Evolutionary conservation across 2,888 invertebrate genomes (phyloP).

Genomic region (Julus scanicus): DNA sequence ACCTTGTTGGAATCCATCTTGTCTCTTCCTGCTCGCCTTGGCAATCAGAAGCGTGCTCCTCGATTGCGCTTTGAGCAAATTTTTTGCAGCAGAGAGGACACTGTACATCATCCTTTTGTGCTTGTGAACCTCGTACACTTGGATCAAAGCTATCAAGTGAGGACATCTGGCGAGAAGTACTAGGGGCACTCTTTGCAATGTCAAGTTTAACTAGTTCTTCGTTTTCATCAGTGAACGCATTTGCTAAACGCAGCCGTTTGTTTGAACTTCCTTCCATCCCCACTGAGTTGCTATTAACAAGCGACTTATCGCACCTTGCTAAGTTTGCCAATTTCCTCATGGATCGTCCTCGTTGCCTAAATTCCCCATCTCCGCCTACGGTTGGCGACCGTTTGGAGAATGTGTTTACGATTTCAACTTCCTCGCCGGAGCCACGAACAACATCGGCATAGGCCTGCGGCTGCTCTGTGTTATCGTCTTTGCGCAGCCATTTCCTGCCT

Average conservation of each 20-base stretch:
- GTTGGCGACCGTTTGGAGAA: neutral
- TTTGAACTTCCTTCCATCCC: neutral
- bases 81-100: conserved; percentile 48
- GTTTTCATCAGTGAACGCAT: neutral
- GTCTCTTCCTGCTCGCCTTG: conserved; percentile 6
- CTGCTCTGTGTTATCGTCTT: neutral
- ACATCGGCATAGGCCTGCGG: neutral
- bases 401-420: neutral
- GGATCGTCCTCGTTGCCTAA: neutral
- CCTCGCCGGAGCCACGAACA: neutral
- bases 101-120: neutral
- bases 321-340: neutral
- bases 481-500: neutral
- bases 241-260: neutral
- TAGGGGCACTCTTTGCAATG: neutral
- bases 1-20: neutral
- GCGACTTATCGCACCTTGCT: neutral
- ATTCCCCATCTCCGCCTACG: neutral
- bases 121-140: neutral
- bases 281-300: neutral
- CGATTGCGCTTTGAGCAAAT: conserved; percentile 46
- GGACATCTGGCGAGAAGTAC: neutral
- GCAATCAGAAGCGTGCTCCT: conserved; percentile 51
- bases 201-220: neutral
- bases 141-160: no score